Evolutionary conservation across 37 sponge, comb jelly and placozoan species (phyloP).

Genomic region (Ianthella basta): DNA sequence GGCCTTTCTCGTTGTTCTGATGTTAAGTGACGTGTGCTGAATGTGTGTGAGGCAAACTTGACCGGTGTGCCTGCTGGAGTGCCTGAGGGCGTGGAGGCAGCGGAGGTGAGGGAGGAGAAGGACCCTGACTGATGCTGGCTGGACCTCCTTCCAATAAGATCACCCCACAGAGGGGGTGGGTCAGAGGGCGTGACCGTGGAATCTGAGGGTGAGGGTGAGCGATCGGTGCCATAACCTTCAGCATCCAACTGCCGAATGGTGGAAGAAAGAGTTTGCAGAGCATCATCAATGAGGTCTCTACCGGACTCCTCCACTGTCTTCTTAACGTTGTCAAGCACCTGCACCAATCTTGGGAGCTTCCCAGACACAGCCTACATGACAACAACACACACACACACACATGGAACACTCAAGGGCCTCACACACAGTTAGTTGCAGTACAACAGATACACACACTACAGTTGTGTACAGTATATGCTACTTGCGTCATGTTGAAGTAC

Average conservation of each 20-base stretch:
- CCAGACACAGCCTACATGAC: background rate
- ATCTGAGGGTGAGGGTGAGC: conserved; percentile 13
- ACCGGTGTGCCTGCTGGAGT: background rate
- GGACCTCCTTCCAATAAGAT: background rate
- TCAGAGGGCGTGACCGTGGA: conserved; percentile 48
- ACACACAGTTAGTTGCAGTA: background rate
- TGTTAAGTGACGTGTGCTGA: background rate
- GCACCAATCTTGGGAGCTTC: conserved; percentile 35
- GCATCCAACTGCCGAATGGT: conserved; percentile 40
- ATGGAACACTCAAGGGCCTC: background rate
- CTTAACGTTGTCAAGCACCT: conserved; percentile 40
- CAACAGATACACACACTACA: too few relatives aligned
- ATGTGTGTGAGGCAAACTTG: background rate
- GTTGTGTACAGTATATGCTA: background rate
- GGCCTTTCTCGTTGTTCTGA: background rate
- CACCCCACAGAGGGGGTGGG: conserved; percentile 33
- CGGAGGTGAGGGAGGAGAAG: conserved; percentile 23
- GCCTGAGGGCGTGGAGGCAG: background rate
- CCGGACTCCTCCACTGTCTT: conserved; percentile 54
- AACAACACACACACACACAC: background rate
- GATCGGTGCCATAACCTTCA: background rate
- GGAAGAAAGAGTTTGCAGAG: conserved; percentile 45
- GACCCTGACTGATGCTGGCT: conserved; percentile 42
- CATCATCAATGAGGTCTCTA: conserved; percentile 45
- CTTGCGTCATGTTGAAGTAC: background rate